Evolutionary conservation across 2,888 invertebrate genomes (phyloP).

Genomic region (Agrochola macilenta): DNA sequence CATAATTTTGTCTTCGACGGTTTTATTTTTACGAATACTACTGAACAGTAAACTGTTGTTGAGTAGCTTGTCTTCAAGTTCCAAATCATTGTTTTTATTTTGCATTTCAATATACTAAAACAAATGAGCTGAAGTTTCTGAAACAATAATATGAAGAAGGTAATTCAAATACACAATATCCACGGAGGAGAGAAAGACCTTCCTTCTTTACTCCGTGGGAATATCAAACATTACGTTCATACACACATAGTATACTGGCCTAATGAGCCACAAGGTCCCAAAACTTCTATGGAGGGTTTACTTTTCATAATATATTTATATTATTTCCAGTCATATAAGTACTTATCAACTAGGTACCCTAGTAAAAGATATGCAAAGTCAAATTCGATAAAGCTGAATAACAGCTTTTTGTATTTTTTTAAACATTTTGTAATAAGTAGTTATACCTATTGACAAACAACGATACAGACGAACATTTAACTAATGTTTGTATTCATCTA

Average conservation of each 20-base stretch:
- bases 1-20: slow-evolving; percentile 45
- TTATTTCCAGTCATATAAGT: not conserved
- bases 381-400: not conserved
- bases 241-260: not conserved
- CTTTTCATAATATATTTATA: not conserved
- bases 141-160: slow-evolving; percentile 23
- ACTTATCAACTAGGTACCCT: not conserved
- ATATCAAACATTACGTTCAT: not conserved
- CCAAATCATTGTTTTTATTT: slow-evolving; percentile 18
- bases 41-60: slow-evolving; percentile 58
- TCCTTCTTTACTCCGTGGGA: not conserved
- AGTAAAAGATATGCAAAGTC: not conserved
- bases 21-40: slow-evolving; percentile 42
- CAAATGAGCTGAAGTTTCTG: slow-evolving; percentile 11
- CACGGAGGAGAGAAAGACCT: too few relatives aligned
- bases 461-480: not conserved
- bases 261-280: not conserved
- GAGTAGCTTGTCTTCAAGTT: slow-evolving; percentile 39
- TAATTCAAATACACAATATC: not conserved
- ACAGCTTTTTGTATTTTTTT: not conserved
- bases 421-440: too few relatives aligned
- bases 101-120: slow-evolving; percentile 14
- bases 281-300: not conserved
- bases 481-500: not conserved
- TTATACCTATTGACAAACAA: not conserved